Evolutionary conservation across 2,888 invertebrate genomes (phyloP), one percentile per base, ranked within the genome.

Genomic region (Diachrysia chrysitis): DNA sequence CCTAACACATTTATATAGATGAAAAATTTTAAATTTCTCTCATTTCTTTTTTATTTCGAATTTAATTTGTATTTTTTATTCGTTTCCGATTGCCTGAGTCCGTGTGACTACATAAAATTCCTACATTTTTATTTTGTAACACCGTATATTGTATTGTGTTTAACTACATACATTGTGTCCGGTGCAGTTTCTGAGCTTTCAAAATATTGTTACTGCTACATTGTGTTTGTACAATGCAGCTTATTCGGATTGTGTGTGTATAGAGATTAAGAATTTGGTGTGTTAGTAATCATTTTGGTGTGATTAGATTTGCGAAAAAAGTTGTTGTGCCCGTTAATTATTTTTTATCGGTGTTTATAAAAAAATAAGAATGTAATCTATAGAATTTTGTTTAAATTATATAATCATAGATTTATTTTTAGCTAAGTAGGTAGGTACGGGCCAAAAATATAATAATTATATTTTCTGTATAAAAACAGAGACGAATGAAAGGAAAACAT

Each of bases 131-230:
- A 42, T 42, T 42, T 42, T 42, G 42, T 42, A 42, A 42, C 42
- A 42, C 42, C 42, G 7, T 42, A 42, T 42, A 42, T 42, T 5
- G 16, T 37, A 37, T 42, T 42, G 42, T 42, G 42, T 42, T 58
- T 46, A 58, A 42, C 37, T 77, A 78, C 69, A 53, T 68, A 59
- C 62, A 69, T 60, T 75, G 64, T 73, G 53, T 46, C 57, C 55
- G 84, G 82, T 76, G 81, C 76, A 87, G 86, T 86, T 89, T 87
- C 82, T 85, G 82, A 83, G 85, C 87, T 86, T 90, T 89, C 88
- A 90, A 90, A 91, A 92, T 92, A 90, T 90, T 89, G 88, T 90
- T 87, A 87, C 86, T 75, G 74, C 54, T 78, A 81, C 73, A 88
- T 90, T 90, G 87, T 91, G 70, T 7, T 74, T 66, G 62, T 75